These are phyloP conservation scores for Jordanella pulchra DNA, from an alignment of 2,797 vertebrate species.

Conservation along the genomic window DNA sequence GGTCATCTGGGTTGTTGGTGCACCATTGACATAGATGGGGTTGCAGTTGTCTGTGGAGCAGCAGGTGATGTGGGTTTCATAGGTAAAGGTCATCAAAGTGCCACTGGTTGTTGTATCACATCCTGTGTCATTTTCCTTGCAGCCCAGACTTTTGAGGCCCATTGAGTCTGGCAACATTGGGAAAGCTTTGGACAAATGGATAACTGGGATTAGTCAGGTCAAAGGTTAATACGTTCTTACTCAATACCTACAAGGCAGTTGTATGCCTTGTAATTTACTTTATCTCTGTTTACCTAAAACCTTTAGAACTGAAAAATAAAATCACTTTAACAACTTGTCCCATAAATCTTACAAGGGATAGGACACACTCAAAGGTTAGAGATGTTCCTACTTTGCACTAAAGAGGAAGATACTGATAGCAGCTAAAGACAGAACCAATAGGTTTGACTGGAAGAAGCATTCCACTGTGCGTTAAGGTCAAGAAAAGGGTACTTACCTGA, in stretches of 20 bases:
- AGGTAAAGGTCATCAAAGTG: neutral
- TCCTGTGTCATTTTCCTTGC: accelerated
- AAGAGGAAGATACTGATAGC: neutral
- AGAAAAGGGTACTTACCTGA: conserved; percentile 42
- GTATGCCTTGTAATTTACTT: neutral
- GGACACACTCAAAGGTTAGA: neutral
- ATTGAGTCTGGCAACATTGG: accelerated
- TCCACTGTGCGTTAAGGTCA: too few relatives aligned
- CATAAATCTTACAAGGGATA: too few relatives aligned
- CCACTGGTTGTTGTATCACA: neutral
- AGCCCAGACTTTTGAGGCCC: conserved; percentile 64
- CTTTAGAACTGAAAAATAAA: neutral
- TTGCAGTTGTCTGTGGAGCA: conserved; percentile 65
- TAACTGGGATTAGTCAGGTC: neutral
- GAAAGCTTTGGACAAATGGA: conserved; percentile 54
- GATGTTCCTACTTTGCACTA: neutral
- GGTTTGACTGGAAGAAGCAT: too few relatives aligned
- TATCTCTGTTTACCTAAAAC: neutral
- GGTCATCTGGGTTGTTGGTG: neutral
- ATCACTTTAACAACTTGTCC: neutral
- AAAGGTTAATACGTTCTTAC: neutral
- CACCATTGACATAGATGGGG: neutral
- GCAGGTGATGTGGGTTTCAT: accelerated
- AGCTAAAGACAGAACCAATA: neutral
- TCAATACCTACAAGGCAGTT: neutral